Base-by-base conservation (phyloP, 1,140 invertebrate species). In the Eciton burchellii region DNA sequence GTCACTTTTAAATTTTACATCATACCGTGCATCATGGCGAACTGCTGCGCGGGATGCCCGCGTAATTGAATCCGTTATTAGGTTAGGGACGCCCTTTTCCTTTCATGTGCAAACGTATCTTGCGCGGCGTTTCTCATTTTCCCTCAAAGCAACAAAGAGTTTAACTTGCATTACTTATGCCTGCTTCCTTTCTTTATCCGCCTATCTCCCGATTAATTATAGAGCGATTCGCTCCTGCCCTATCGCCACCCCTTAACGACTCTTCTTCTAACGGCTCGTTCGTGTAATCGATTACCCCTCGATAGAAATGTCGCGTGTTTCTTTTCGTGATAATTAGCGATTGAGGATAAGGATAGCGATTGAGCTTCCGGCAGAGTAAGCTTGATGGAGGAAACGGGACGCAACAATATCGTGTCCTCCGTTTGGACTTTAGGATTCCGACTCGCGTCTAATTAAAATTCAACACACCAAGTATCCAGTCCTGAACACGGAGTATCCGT, bases 21-120 rank as follows among this genome's bases (percentile, higher is more conserved):
- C 21, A 16, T 45, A 29, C 63, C 43, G 47, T 72, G 71, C 47
- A 84, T 84, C 82, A 70, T 84, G 76, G 66, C 49, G 81, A 81
- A 59, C 57, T 84, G 49, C 76, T 52, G 59, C 56, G 70, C 43
- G 41, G 57, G 49, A 56, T 65, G 43, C 57, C 45, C n/a, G 54
- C 66, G 83, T 84, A 84, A 84, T 84, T 84, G 83, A 84, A 84
- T 84, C 68, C 49, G 77, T 82, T 84, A 84, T 82, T 62, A 84
- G 83, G 45, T 16, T 26, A 81, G 76, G 82, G 82, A 81, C 65
- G 65, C 26, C n/a, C n/a, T 35, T 52, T 73, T 60, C 5, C 66
- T 45, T n/a, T n/a, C n/a, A 72, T 24, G 59, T 52, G 49, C 74
- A 68, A 76, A 70, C 74, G 19, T 63, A 21, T 16, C 43, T 63